Percentiles rank a stretch among this genome's conserved stretches.
Evolutionary conservation across 1,140 invertebrate species (phyloP).

Genomic region (Tetranychus cinnabarinus): DNA sequence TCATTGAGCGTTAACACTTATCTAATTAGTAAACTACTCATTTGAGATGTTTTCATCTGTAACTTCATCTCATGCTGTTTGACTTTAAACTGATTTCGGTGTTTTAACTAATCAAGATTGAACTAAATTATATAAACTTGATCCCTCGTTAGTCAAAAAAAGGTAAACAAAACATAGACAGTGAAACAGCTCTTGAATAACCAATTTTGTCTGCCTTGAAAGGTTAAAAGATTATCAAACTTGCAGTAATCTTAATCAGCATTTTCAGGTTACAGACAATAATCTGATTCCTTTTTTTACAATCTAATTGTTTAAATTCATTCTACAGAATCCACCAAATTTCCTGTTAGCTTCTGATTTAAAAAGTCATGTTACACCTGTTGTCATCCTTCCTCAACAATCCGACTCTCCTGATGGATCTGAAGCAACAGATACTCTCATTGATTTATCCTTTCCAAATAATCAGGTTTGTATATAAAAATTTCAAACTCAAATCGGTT

Average conservation of each 20-base stretch:
- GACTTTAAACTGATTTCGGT: too few species aligned
- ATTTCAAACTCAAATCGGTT: not conserved
- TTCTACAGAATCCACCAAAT: conserved; percentile 61
- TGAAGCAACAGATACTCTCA: conserved; percentile 16
- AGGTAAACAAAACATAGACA: too few species aligned
- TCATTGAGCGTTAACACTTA: not conserved
- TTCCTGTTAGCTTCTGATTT: conserved; percentile 81
- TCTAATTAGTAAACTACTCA: not conserved
- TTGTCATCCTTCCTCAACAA: conserved; percentile 57
- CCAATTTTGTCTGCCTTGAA: too few species aligned
- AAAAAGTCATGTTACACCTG: conserved; percentile 71
- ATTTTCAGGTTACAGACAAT: not conserved
- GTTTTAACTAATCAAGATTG: too few species aligned
- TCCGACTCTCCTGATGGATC: conserved; percentile 32
- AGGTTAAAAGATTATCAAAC: too few species aligned
- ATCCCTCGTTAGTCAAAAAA: too few species aligned
- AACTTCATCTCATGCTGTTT: not conserved
- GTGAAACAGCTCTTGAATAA: too few species aligned
- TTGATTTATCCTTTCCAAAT: conserved; percentile 13
- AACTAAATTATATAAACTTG: too few species aligned
- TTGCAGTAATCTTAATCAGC: too few species aligned
- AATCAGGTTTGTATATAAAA: not conserved
- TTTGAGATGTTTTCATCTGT: conserved; percentile 1
- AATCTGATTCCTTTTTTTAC: not conserved
- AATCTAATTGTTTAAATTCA: conserved; percentile 13